Percentiles rank a stretch among this genome's conserved stretches.
Evolutionary conservation across 2,797 vertebrate genomes (phyloP).

Genomic region (Artibeus jamaicensis): DNA sequence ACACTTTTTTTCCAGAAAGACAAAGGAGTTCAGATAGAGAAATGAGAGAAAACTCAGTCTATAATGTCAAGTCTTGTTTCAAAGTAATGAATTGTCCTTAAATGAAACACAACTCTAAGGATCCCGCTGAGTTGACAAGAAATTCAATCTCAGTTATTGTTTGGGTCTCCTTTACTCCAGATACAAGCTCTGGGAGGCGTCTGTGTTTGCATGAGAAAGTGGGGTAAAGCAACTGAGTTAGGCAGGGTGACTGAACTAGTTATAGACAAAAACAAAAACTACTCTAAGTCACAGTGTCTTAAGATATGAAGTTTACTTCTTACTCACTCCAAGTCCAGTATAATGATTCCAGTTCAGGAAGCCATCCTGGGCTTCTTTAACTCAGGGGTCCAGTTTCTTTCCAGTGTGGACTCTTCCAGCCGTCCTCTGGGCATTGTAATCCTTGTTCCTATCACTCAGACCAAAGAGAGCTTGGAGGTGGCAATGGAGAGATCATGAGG

Average conservation of each 20-base stretch:
- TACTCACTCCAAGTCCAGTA: not conserved
- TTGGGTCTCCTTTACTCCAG: not conserved
- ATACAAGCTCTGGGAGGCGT: not conserved
- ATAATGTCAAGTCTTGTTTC: conserved; percentile 7
- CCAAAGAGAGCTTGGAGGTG: not conserved
- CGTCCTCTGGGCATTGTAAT: not conserved
- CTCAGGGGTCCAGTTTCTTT: not conserved
- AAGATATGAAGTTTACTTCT: not conserved
- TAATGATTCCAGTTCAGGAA: not conserved
- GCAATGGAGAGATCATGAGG: not conserved
- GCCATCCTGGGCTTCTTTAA: not conserved
- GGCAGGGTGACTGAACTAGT: not conserved
- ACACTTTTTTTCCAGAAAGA: conserved; percentile 5
- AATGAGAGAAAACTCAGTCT: conserved; percentile 8
- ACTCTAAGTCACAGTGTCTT: not conserved
- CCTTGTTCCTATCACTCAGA: not conserved
- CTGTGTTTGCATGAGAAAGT: not conserved
- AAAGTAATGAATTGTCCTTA: not conserved
- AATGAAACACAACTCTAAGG: not conserved
- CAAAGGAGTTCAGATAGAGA: not conserved
- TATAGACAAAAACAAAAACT: not conserved
- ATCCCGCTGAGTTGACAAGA: not conserved
- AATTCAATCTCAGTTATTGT: not conserved
- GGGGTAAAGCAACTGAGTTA: not conserved
- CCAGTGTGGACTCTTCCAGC: not conserved